phyloP scores from a whole-genome alignment of 2,888 invertebrate genomes.

The Toxonevra muliebris region DNA sequence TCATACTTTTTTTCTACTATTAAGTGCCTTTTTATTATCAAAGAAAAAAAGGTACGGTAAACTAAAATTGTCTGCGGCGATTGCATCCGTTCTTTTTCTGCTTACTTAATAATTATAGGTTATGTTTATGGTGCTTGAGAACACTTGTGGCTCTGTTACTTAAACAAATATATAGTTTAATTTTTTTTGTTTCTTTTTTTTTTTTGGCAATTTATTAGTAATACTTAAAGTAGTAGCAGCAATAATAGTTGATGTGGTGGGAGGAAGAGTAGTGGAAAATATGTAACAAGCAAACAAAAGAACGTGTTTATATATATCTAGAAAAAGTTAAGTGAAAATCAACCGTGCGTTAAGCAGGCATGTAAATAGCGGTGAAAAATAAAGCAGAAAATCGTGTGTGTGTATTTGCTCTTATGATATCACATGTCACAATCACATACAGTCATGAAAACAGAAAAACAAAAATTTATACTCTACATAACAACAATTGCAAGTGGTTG shows the following conservation, averaged over 20 bases:
- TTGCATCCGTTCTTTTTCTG: background rate
- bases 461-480: too few relatives aligned
- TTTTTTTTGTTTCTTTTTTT: background rate
- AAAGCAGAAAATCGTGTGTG: background rate
- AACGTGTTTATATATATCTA: background rate
- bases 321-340: slow-evolving; percentile 21
- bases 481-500: background rate
- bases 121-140: slow-evolving; percentile 1
- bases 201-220: slow-evolving; percentile 1
- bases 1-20: too few relatives aligned
- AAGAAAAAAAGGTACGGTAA: too few relatives aligned
- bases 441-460: background rate
- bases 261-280: background rate
- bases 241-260: background rate
- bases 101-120: background rate
- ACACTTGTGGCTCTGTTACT: background rate
- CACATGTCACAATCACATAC: slow-evolving; percentile 25
- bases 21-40: too few relatives aligned
- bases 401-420: slow-evolving; percentile 7
- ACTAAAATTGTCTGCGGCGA: too few relatives aligned
- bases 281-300: too few relatives aligned
- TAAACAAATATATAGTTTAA: too few relatives aligned
- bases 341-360: slow-evolving; percentile 27
- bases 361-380: slow-evolving; percentile 15
- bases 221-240: background rate